Conservation (phyloP, 2,888 invertebrate genomes). For the Aporophyla nigra region DNA sequence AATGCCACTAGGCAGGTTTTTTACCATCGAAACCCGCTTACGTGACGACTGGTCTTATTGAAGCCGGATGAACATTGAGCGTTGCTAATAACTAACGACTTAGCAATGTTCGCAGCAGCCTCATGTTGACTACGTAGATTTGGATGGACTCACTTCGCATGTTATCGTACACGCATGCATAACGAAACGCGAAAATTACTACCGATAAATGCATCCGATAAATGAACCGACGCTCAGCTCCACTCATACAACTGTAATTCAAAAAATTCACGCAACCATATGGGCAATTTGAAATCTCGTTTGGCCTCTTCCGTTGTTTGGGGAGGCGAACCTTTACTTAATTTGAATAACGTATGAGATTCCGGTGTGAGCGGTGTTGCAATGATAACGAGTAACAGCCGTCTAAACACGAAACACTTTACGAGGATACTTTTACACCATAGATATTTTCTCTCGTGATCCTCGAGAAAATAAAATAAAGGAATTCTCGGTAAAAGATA, state of each 20-base stretch:
- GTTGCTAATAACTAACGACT: slow-evolving; percentile 77
- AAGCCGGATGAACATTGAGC: slow-evolving; percentile 83
- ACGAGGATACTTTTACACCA: slow-evolving; percentile 76
- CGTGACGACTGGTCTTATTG: slow-evolving; percentile 82
- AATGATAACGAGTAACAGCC: slow-evolving; percentile 66
- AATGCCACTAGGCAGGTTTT: slow-evolving; percentile 88
- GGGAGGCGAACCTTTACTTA: slow-evolving; percentile 52
- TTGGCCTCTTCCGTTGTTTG: slow-evolving; percentile 47
- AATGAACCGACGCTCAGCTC: slow-evolving; percentile 44
- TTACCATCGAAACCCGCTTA: slow-evolving; percentile 83
- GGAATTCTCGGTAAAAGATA: slow-evolving; percentile 84
- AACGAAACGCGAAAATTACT: slow-evolving; percentile 60
- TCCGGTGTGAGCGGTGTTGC: slow-evolving; percentile 58
- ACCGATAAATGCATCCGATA: slow-evolving; percentile 62
- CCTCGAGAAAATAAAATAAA: slow-evolving; percentile 79
- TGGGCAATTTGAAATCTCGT: slow-evolving; percentile 60
- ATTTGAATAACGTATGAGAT: slow-evolving; percentile 66
- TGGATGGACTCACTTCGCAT: slow-evolving; percentile 60
- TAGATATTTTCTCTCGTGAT: slow-evolving; percentile 75
- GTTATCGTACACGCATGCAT: slow-evolving; percentile 63
- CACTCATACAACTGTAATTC: slow-evolving; percentile 49
- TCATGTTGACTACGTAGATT: slow-evolving; percentile 58
- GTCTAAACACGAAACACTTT: slow-evolving; percentile 70
- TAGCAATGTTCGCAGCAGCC: slow-evolving; percentile 52
- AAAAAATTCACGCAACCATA: slow-evolving; percentile 55